Conservation (phyloP, 2,888 invertebrate genomes). For the Molorchus minor region DNA sequence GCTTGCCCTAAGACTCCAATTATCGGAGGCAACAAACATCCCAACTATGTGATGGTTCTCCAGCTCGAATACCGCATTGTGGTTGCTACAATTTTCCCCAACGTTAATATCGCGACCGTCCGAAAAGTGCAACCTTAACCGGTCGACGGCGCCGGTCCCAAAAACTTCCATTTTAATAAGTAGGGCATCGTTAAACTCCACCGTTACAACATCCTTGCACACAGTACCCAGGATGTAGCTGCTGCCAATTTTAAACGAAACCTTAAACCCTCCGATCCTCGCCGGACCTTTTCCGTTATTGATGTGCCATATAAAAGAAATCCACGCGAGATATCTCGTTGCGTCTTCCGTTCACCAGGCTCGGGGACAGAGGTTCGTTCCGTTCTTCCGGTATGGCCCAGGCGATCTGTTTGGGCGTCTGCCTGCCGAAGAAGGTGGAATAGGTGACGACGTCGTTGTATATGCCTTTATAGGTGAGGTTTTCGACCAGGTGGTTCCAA, state of each 20-base stretch:
- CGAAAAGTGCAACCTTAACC: background rate
- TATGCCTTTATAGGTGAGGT: background rate
- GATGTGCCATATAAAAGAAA: constrained; percentile 2
- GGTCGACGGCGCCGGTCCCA: constrained; percentile 6
- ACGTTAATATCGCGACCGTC: background rate
- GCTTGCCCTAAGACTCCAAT: constrained; percentile 5
- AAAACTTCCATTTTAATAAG: background rate
- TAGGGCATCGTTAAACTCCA: constrained; percentile 2
- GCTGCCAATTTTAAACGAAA: background rate
- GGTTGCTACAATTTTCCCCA: background rate
- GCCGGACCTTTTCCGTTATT: background rate
- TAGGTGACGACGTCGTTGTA: constrained; percentile 15
- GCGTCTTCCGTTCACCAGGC: background rate
- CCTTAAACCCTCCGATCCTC: constrained; percentile 13
- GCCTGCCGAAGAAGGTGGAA: constrained; percentile 12
- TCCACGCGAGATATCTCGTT: background rate
- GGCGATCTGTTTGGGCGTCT: background rate
- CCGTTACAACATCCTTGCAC: background rate
- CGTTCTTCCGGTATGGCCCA: background rate
- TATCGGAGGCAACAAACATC: background rate
- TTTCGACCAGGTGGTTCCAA: constrained; percentile 17
- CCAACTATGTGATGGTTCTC: constrained; percentile 10
- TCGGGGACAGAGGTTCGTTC: background rate
- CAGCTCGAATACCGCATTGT: background rate
- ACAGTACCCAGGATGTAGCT: constrained; percentile 2